phyloP scores from a whole-genome alignment of 2,797 vertebrate species.

The Halcyon badia region DNA sequence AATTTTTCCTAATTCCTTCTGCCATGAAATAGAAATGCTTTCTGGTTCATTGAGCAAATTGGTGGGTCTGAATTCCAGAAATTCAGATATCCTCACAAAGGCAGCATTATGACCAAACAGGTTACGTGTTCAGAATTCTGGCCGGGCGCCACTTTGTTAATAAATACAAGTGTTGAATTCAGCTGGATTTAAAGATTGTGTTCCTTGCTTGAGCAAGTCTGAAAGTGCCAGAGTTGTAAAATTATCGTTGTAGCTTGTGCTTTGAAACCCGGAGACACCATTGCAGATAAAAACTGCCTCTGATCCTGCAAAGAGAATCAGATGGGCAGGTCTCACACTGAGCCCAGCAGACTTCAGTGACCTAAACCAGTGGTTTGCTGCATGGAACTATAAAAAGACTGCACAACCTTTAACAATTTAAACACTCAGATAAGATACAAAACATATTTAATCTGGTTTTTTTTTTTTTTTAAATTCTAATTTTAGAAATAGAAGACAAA shows the following conservation, averaged over 20 bases:
- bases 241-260: not conserved
- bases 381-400: not conserved
- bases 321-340: constrained; percentile 4
- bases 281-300: not conserved
- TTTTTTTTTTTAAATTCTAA: not conserved
- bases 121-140: constrained; percentile 30
- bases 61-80: constrained; percentile 49
- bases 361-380: not conserved
- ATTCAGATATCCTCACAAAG: constrained; percentile 29
- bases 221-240: constrained; percentile 60
- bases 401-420: not conserved
- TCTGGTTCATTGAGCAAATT: constrained; percentile 57
- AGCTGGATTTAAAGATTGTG: constrained; percentile 68
- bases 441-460: not conserved
- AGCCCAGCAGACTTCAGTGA: constrained; percentile 13
- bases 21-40: constrained; percentile 34
- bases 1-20: constrained; percentile 54
- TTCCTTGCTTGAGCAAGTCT: constrained; percentile 72
- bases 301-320: not conserved
- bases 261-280: not conserved
- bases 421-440: not conserved
- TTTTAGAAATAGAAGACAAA: not conserved
- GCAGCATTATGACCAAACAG: constrained; percentile 19
- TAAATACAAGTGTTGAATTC: constrained; percentile 71
- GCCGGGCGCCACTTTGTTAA: constrained; percentile 62